Evolutionary conservation across 2,113 vertebrate species (phyloP), one percentile per base, ranked within the genome.

Genomic region (Glareola pratincola): DNA sequence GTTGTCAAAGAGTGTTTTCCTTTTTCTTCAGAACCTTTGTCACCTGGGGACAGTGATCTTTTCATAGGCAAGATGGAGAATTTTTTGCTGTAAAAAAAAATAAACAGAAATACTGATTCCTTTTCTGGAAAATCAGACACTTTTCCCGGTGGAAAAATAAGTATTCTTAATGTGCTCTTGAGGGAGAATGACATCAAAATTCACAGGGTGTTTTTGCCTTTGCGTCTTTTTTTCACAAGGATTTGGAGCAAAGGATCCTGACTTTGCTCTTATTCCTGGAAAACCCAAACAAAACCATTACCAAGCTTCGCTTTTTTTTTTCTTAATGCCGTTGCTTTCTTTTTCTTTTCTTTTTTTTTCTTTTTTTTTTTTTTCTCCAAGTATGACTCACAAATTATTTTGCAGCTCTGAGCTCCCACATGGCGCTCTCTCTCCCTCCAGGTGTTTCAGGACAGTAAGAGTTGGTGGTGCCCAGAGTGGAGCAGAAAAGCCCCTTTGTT

Each of bases 1-100:
- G 13, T 26, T 50, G 15, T 27, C 1, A 0, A 26, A 47, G 30
- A 36, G 10, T 1, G 9, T 34, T 53, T 64, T 27, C 20, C 30
- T 20, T 62, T 56, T 72, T 72, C 51, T 48, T 85, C 39, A 37
- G 72, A 87, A 71, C 56, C 74, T 85, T 6, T 71, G 32, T 47
- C 56, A 6, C 74, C 18, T 23, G 84, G 88, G 88, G 77, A 78
- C 56, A 1, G 17, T 17, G 74, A 51, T 87, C 60, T 78, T 62
- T 80, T 62, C 51, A n/a, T 16, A 74, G 73, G 48, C 73, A 67
- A 80, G 51, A 68, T 41, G 68, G 22, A 81, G 72, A 41, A 26
- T 47, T 60, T 32, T 32, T 45, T 43, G 3, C 75, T 26, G 84
- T n/a, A 22, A 48, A 48, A 48, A 45, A 45, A 59, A 47, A 71